A percentile compares a stretch with the other conserved stretches of the same genome.
Evolutionary conservation across 2,113 vertebrate species (phyloP).

Genomic region (Corydoras maculifer): DNA sequence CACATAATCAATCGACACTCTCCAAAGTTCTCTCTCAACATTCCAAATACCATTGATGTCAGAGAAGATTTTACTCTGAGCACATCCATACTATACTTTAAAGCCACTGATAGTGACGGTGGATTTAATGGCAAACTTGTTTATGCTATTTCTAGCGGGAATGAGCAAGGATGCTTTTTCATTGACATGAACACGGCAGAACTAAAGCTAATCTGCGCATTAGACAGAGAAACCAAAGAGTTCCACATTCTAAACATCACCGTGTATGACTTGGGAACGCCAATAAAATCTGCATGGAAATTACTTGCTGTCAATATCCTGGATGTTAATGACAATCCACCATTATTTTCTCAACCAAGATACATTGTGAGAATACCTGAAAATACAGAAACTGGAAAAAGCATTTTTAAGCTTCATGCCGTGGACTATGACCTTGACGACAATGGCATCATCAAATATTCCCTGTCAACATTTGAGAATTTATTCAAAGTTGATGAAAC

Average conservation of each 20-base stretch:
- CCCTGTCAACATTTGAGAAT: slow-evolving; percentile 74
- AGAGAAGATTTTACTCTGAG: slow-evolving; percentile 69
- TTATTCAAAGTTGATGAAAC: slow-evolving; percentile 75
- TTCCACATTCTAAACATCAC: slow-evolving; percentile 91
- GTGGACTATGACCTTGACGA: slow-evolving; percentile 73
- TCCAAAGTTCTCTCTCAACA: slow-evolving; percentile 75
- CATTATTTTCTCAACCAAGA: slow-evolving; percentile 75
- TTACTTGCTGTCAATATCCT: slow-evolving; percentile 80
- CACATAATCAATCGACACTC: slow-evolving; percentile 79
- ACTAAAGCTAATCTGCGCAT: slow-evolving; percentile 70
- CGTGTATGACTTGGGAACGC: slow-evolving; percentile 82
- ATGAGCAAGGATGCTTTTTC: slow-evolving; percentile 83
- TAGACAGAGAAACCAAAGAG: slow-evolving; percentile 81
- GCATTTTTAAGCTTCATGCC: slow-evolving; percentile 71
- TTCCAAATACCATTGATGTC: slow-evolving; percentile 80
- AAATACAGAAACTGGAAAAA: slow-evolving; percentile 68
- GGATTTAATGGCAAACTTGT: slow-evolving; percentile 83
- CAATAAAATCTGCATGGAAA: slow-evolving; percentile 85
- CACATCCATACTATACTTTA: slow-evolving; percentile 71
- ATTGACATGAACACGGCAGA: slow-evolving; percentile 80
- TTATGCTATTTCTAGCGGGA: slow-evolving; percentile 83
- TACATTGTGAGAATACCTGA: slow-evolving; percentile 77
- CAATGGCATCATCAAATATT: slow-evolving; percentile 73
- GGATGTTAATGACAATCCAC: slow-evolving; percentile 87
- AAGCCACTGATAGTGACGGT: slow-evolving; percentile 75